phyloP scores from a whole-genome alignment of 2,888 invertebrate species.

The Cryptocheilus praepositus region DNA sequence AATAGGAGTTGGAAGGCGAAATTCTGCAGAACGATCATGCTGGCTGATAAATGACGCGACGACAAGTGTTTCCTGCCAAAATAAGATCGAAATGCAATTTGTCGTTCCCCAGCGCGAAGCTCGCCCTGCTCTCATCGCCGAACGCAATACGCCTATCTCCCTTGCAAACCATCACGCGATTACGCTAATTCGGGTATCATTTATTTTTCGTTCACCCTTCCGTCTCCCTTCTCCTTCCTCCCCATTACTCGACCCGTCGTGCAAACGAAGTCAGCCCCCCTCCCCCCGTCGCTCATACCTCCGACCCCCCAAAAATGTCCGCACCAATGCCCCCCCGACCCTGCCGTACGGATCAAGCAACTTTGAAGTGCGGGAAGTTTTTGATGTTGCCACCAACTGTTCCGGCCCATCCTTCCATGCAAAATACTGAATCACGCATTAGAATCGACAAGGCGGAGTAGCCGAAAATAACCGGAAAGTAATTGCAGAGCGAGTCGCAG shows the following conservation, averaged over 20 bases:
- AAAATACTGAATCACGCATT: conserved; percentile 72
- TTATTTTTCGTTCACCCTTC: conserved; percentile 73
- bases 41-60: conserved; percentile 4
- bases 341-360: conserved; percentile 52
- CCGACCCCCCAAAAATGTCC: conserved; percentile 25
- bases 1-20: no score
- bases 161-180: conserved; percentile 72
- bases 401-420: conserved; percentile 61
- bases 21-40: neutral
- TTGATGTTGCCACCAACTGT: conserved; percentile 75
- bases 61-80: conserved; percentile 62
- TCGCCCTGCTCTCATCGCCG: neutral
- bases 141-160: conserved; percentile 55
- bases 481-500: conserved; percentile 30
- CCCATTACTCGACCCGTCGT: conserved; percentile 41
- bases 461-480: conserved; percentile 45
- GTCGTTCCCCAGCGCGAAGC: conserved; percentile 59
- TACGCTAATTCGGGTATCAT: conserved; percentile 74
- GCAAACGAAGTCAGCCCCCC: conserved; percentile 46
- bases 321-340: conserved; percentile 12
- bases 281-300: neutral
- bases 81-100: conserved; percentile 74
- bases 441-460: conserved; percentile 43
- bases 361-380: conserved; percentile 73
- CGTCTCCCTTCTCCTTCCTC: conserved; percentile 63